phyloP scores from a whole-genome alignment of 2,113 vertebrate genomes.

The Menidia beryllina region DNA sequence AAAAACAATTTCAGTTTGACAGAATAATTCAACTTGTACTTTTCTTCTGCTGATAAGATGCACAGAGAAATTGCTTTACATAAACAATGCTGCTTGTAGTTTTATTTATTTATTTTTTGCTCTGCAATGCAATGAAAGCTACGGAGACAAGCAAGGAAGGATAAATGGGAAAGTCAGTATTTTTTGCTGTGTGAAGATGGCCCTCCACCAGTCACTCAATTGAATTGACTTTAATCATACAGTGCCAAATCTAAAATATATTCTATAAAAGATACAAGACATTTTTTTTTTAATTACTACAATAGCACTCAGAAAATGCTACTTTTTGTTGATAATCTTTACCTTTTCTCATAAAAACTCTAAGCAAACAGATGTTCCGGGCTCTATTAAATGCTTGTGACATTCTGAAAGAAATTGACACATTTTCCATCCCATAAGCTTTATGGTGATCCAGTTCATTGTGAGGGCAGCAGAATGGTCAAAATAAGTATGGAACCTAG shows the following conservation, averaged over 20 bases:
- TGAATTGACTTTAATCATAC: constrained; percentile 46
- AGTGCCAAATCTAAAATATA: constrained; percentile 37
- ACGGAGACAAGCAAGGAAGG: constrained; percentile 65
- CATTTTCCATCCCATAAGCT: not conserved
- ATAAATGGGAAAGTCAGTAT: constrained; percentile 41
- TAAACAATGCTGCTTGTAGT: constrained; percentile 65
- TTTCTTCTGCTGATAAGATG: constrained; percentile 48
- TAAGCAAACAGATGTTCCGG: not conserved
- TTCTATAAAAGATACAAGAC: constrained; percentile 28
- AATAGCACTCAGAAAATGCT: constrained; percentile 28
- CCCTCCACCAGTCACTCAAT: constrained; percentile 52
- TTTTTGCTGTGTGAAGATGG: constrained; percentile 48
- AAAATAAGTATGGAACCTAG: too few species aligned
- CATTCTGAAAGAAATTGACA: not conserved
- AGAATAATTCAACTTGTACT: constrained; percentile 50
- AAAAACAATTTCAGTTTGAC: constrained; percentile 57
- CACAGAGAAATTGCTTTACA: constrained; percentile 55
- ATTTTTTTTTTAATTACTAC: constrained; percentile 31
- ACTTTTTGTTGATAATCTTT: constrained; percentile 33
- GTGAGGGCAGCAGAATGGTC: too few species aligned
- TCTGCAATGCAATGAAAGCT: constrained; percentile 64
- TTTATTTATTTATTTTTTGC: too few species aligned
- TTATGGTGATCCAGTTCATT: not conserved
- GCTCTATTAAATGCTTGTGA: not conserved
- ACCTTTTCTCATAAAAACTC: not conserved